Percentiles rank a stretch among this genome's conserved stretches.
These are phyloP conservation scores for Hippasteria phrygiana DNA, from an alignment of 53 echinoderm and acorn worm genomes.

Conservation along the genomic window DNA sequence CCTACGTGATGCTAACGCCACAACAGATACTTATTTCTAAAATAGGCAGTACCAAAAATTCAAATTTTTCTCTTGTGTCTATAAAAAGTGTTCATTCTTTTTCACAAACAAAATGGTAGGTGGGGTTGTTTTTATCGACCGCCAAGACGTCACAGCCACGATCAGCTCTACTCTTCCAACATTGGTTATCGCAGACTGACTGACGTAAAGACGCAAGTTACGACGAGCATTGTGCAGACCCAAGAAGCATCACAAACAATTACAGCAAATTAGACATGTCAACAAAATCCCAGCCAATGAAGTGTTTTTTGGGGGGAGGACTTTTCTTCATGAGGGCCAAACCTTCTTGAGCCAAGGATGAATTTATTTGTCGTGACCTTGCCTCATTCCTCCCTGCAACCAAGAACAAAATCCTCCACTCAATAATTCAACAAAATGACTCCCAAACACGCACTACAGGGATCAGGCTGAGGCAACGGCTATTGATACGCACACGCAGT, in stretches of 20 bases:
- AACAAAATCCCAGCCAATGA: neutral
- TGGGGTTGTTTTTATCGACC: no score
- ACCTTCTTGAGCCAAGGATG: neutral
- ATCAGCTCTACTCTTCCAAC: neutral
- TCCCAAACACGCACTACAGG: constrained; percentile 16
- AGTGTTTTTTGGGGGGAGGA: neutral
- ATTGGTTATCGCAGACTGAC: neutral
- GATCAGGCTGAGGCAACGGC: constrained; percentile 5
- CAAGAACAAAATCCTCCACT: neutral
- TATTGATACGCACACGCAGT: constrained; percentile 36
- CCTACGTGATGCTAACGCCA: neutral
- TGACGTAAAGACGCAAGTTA: neutral
- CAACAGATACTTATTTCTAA: neutral
- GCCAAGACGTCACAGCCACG: neutral
- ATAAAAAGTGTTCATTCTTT: no score
- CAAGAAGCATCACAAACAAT: constrained; percentile 14
- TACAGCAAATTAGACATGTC: neutral
- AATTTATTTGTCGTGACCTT: constrained; percentile 45
- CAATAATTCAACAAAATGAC: constrained; percentile 32
- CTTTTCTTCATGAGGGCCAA: neutral
- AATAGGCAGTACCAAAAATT: no score
- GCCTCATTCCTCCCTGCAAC: neutral
- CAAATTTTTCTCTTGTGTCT: no score
- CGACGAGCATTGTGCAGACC: neutral
- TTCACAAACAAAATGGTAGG: no score